Percentiles rank a stretch among this genome's conserved stretches.
Conservation (phyloP, 2,113 vertebrate species). For the Poecilia latipinna region DNA sequence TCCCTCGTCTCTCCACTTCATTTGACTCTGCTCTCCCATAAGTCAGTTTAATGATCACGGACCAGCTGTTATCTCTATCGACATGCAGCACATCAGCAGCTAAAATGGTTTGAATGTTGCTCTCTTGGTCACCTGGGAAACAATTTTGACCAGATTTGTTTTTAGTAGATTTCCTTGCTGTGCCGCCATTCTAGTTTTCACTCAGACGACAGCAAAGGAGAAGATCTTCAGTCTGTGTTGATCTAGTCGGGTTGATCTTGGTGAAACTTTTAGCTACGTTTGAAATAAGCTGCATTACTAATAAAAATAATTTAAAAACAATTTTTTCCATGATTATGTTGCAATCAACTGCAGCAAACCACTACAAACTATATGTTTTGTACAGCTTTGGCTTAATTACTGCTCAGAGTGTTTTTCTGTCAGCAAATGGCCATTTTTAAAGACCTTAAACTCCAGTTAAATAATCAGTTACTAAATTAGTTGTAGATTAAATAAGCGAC, state of each 20-base stretch:
- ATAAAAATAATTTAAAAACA: not conserved
- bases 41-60: not conserved
- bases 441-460: too few species aligned
- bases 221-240: not conserved
- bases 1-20: not conserved
- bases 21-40: not conserved
- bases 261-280: not conserved
- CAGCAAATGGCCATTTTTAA: too few species aligned
- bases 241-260: not conserved
- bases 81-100: not conserved
- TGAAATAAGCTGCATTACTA: not conserved
- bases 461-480: too few species aligned
- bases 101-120: not conserved
- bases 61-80: slow-evolving; percentile 35
- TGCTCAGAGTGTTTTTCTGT: too few species aligned
- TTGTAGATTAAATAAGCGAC: too few species aligned
- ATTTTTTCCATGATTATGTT: too few species aligned
- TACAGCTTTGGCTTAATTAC: too few species aligned
- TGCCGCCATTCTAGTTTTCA: not conserved
- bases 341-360: too few species aligned
- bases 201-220: not conserved
- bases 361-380: too few species aligned
- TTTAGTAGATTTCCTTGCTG: slow-evolving; percentile 2
- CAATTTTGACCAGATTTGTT: slow-evolving; percentile 20
- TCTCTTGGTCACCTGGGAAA: slow-evolving; percentile 25